These are phyloP conservation scores for human (Homo sapiens) DNA, from an alignment of 2,113 vertebrate species.

Conservation along the genomic window DNA sequence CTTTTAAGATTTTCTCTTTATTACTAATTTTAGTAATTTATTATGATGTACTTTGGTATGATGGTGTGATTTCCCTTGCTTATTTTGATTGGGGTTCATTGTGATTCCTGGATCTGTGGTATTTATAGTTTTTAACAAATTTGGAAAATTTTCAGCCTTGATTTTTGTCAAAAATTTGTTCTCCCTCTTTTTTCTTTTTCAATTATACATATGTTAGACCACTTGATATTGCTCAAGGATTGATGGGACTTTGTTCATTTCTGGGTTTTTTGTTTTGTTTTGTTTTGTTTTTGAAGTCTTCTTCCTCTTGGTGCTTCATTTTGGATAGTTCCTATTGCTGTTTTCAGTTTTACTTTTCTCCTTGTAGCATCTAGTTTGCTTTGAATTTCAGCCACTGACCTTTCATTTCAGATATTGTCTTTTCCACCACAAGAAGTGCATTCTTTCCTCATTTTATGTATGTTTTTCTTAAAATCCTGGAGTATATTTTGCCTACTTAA, in stretches of 20 bases:
- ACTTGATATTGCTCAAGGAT: background rate
- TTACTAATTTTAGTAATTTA: background rate
- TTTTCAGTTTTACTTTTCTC: conserved; percentile 17
- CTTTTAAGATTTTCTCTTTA: background rate
- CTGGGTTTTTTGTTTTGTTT: background rate
- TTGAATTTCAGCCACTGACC: background rate
- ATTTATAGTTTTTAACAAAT: background rate
- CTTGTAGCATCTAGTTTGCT: background rate
- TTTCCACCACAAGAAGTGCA: background rate
- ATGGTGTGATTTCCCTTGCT: background rate
- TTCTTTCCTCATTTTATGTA: background rate
- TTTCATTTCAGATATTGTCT: background rate
- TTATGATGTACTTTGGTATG: background rate
- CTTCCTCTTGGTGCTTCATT: background rate
- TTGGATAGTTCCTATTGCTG: background rate
- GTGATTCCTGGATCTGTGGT: background rate
- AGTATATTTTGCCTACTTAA: background rate
- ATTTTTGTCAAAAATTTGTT: background rate
- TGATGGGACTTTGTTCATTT: background rate
- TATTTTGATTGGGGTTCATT: background rate
- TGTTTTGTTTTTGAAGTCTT: background rate
- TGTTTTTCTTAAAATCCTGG: background rate
- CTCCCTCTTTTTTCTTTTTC: background rate
- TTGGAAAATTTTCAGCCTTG: background rate
- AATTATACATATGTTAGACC: background rate